These are phyloP conservation scores for Acyrthosiphon pisum DNA, from an alignment of 1,140 invertebrate species.

Conservation along the genomic window DNA sequence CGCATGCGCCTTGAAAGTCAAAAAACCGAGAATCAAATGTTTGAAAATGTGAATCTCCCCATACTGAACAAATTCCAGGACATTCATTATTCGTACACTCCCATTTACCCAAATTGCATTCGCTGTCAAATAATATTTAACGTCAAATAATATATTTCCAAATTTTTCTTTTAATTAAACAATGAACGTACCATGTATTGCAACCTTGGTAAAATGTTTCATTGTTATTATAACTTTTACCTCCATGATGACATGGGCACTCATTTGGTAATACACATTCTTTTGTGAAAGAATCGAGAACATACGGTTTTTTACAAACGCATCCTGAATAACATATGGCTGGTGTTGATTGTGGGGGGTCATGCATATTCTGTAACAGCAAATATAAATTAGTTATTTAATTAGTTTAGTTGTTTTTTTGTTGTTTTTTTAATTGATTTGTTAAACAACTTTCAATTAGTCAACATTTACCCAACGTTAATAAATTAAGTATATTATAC, in stretches of 20 bases:
- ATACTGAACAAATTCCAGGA: slow-evolving; percentile 75
- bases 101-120: slow-evolving; percentile 74
- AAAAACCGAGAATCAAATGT: slow-evolving; percentile 85
- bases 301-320: slow-evolving; percentile 77
- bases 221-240: slow-evolving; percentile 79
- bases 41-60: slow-evolving; percentile 87
- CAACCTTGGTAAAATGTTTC: slow-evolving; percentile 80
- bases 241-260: slow-evolving; percentile 89
- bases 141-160: neutral
- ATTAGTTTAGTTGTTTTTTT: neutral
- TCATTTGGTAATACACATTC: slow-evolving; percentile 73
- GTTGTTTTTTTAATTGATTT: neutral
- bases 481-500: neutral
- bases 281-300: slow-evolving; percentile 73
- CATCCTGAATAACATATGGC: slow-evolving; percentile 78
- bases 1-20: slow-evolving; percentile 88
- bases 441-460: neutral
- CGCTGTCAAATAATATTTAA: slow-evolving; percentile 64
- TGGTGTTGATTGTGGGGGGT: slow-evolving; percentile 64
- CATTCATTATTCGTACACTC: slow-evolving; percentile 72
- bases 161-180: neutral
- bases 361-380: slow-evolving; percentile 75
- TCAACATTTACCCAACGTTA: neutral
- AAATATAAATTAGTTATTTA: neutral
- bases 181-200: slow-evolving; percentile 76